Evolutionary conservation across 2,888 invertebrate genomes (phyloP).

Genomic region (Parochlus steinenii): DNA sequence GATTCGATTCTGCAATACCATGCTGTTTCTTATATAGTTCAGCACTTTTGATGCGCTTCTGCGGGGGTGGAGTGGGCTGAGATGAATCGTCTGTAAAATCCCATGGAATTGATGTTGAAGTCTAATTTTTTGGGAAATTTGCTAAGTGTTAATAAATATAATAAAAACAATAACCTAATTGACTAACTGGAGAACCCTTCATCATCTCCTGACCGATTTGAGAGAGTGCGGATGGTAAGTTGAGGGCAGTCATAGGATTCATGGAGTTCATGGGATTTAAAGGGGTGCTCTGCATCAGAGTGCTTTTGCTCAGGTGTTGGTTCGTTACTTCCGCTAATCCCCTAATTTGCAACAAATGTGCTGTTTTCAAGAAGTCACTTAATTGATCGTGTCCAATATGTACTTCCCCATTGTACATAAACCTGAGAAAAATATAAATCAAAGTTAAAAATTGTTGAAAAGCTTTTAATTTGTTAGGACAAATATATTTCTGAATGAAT

Average conservation of each 20-base stretch:
- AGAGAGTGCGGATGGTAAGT: slow-evolving; percentile 31
- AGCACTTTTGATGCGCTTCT: slow-evolving; percentile 52
- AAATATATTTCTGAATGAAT: slow-evolving; percentile 8
- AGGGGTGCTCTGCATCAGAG: slow-evolving; percentile 19
- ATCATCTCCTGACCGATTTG: slow-evolving; percentile 15
- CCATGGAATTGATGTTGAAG: slow-evolving; percentile 45
- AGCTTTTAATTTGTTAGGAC: not conserved
- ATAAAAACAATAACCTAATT: slow-evolving; percentile 9
- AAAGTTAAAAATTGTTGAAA: not conserved
- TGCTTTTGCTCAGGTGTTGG: no score
- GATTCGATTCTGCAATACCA: slow-evolving; percentile 28
- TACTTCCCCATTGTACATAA: slow-evolving; percentile 87
- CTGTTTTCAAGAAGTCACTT: slow-evolving; percentile 71
- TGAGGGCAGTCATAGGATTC: slow-evolving; percentile 29
- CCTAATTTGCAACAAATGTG: slow-evolving; percentile 72
- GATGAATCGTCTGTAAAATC: slow-evolving; percentile 40
- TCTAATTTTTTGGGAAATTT: slow-evolving; percentile 23
- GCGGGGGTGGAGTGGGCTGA: slow-evolving; percentile 40
- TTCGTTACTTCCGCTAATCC: slow-evolving; percentile 63
- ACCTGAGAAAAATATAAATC: slow-evolving; percentile 32
- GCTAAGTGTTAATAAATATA: not conserved
- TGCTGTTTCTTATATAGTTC: slow-evolving; percentile 49
- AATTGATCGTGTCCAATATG: slow-evolving; percentile 77
- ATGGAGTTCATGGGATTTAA: slow-evolving; percentile 21
- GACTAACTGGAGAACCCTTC: slow-evolving; percentile 11